These are phyloP conservation scores for Cebus imitator DNA, from an alignment of 2,113 vertebrate species.

Conservation along the genomic window DNA sequence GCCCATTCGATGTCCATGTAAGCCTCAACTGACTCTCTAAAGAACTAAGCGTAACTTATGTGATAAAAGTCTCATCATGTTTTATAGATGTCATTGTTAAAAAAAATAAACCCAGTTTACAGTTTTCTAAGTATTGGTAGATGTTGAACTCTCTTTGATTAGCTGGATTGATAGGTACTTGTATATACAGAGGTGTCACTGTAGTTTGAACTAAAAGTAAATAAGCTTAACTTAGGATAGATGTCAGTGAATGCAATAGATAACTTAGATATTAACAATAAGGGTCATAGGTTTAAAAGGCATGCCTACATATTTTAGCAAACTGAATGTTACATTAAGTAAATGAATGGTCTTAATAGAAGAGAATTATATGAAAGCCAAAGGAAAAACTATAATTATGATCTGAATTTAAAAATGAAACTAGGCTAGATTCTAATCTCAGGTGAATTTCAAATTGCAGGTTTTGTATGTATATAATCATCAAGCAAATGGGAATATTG, in stretches of 20 bases:
- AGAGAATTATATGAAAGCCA: not conserved
- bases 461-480: not conserved
- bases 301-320: not conserved
- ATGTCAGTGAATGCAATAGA: not conserved
- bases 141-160: not conserved
- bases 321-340: not conserved
- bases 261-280: not conserved
- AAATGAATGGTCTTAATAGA: not conserved
- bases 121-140: not conserved
- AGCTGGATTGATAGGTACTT: not conserved
- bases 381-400: not conserved
- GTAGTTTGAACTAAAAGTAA: not conserved
- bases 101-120: not conserved
- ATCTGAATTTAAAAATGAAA: not conserved
- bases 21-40: not conserved
- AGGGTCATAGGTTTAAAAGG: not conserved
- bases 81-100: not conserved
- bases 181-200: not conserved
- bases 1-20: not conserved
- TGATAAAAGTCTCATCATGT: not conserved
- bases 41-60: not conserved
- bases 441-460: not conserved
- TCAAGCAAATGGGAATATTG: not conserved
- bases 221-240: not conserved
- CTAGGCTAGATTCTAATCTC: not conserved